Base-by-base conservation (phyloP, 2,888 invertebrate genomes). In the Megaustenia siamemsis region DNA sequence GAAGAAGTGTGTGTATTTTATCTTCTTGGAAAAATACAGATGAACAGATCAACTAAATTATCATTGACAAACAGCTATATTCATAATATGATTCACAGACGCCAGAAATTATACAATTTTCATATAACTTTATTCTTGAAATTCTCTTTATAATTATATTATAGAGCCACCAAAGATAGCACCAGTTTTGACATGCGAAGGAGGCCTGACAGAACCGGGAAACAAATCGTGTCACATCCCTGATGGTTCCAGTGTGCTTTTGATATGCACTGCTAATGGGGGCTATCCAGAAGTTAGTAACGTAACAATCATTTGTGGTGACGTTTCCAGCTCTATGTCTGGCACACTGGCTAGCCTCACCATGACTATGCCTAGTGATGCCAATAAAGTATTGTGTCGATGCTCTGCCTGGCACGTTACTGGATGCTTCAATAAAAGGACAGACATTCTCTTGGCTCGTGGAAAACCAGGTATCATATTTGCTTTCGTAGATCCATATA, bases 341-440 rank as follows among this genome's bases (percentile, higher is more conserved):
- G 60, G 76, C 12, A 10, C 18, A 0, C 24, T n/a, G 15, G 76
- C 76, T 15, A 60, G 15, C 8, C 21, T 77, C 35, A 38, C 12
- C 1, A 10, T 77, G 56, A 56, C 5, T 1, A 60, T 77, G n/a
- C 76, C 76, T 12, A 35, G 38, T n/a, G 56, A n/a, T 3, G n/a
- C 6, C 0, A 56, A 21, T 15, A n/a, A 4, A 1, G 8, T 77
- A 18, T 8, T 10, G 76, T 77, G 76, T 40, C 12, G 3, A 3
- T 77, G 76, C 60, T 38, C 38, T 4, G 76, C 76, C 1, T n/a
- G 4, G 4, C 76, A 77, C 40, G 40, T 77, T 18, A 56, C 76
- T 24, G 60, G 60, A 28, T 77, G 76, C 28, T 77, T 60, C 15
- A 4, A 35, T 40, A 38, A 56, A 12, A 18, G 28, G n/a, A 60